Evolutionary conservation across 1,140 invertebrate species (phyloP), one percentile per base, ranked within the genome.

Genomic region (Drosophila suzukii): DNA sequence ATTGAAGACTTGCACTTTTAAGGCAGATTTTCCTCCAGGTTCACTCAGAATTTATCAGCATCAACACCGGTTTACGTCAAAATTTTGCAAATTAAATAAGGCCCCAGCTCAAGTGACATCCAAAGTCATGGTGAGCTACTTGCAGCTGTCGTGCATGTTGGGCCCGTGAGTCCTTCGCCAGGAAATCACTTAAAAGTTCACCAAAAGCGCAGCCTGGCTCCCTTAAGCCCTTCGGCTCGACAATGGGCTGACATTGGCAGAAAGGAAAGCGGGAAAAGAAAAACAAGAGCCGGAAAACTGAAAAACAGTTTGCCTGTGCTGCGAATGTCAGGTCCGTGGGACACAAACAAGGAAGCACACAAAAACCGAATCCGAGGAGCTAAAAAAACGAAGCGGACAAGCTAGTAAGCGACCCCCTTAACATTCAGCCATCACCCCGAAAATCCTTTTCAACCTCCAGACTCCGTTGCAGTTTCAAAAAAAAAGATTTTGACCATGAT

Each of bases 161-260:
- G 46, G 20, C n/a, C 43, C 34, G 59, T 50, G 47, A 56, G 72
- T 66, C 72, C 54, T 74, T 58, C 36, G 54, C 54, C 49, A 76
- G 75, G 56, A 70, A 85, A 85, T 85, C 81, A 85, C 77, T 85
- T 85, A 81, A 85, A 85, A 85, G 73, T 85, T 85, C 73, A 77
- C 76, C 67, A 84, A 71, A 77, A 77, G 49, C 83, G 76, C 72
- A 84, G 72, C 24, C 47, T 24, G 36, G 49, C 44, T 60, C n/a
- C 65, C 75, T 49, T 54, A 34, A 71, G 73, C 46, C 49, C 38
- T 63, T 43, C 36, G 44, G 39, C 55, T 73, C 73, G 32, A 77
- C 74, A 77, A 77, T 75, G 63, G 65, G 65, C 65, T 67, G 65
- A 67, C 78, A 67, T 47, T 55, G 46, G 50, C 39, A 63, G 47